Evolutionary conservation across 1,140 invertebrate genomes (phyloP), one percentile per base, ranked within the genome.

Genomic region (Calliphora vicina): DNA sequence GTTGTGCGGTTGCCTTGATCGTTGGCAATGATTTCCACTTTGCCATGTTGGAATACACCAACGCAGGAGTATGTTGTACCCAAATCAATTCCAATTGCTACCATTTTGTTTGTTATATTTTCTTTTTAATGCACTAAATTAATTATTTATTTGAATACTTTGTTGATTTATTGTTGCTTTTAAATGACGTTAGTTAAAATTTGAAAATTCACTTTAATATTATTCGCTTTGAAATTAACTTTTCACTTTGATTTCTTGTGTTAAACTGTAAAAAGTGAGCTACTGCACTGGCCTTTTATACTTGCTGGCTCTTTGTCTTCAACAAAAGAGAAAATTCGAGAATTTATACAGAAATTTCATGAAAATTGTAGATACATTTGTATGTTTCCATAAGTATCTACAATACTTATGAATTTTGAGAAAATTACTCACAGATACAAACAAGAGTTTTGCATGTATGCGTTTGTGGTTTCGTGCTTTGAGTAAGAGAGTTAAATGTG

Each of bases 1-100:
- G 97, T 97, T 17, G 96, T 97, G 82, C 96, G 92, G 89, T 98
- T 97, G 57, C 97, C 97, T 90, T 97, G 96, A 86, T 98, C 96
- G 86, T 98, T 98, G 61, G 96, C 96, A 78, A 98, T 97, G 85
- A 98, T 97, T 88, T 97, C 96, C 9, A 97, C 96, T 88, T 96
- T 96, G 43, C 96, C 96, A 88, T 97, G 92, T 86, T 95, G 94
- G 87, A 95, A 96, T 1, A 96, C 94, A 71, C 94, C 95, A 4
- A 96, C 95, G 86, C 95, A 96, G 8, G 95, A 96, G 87, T 95
- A 96, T 2, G 96, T 96, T 5, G 95, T 96, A 17, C 95, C 95
- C 83, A 95, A 91, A 88, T 96, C 95, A 86, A 96, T 95, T 84
- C 95, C 94, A 72, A 96, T 92, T 43, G 94, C 93, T 86, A 93